phyloP scores from a whole-genome alignment of 2,888 invertebrate species.

The Portevinia maculata region DNA sequence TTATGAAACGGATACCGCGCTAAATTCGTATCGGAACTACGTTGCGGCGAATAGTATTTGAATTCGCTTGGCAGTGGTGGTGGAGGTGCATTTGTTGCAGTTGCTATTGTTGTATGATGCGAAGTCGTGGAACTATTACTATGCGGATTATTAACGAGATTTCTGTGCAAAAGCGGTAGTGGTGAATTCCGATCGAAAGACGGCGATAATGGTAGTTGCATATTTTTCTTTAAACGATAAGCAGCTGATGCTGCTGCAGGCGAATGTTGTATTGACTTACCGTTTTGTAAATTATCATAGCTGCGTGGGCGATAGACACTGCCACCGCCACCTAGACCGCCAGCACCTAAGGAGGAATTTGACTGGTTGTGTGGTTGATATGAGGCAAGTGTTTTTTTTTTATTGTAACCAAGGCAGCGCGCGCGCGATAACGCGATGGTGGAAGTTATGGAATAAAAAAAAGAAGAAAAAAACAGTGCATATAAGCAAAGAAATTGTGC shows the following conservation, averaged over 20 bases:
- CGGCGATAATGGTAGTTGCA: conserved; percentile 82
- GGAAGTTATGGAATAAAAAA: conserved; percentile 75
- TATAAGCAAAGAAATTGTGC: conserved; percentile 75
- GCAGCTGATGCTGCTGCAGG: conserved; percentile 79
- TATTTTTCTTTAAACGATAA: conserved; percentile 79
- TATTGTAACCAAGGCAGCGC: conserved; percentile 56
- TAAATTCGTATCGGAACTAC: conserved; percentile 79
- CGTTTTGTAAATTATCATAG: conserved; percentile 83
- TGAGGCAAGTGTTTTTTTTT: conserved; percentile 41
- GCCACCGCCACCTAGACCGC: conserved; percentile 77
- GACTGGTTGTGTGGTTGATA: conserved; percentile 76
- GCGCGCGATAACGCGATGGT: conserved; percentile 61
- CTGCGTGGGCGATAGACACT: conserved; percentile 82
- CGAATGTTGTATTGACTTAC: conserved; percentile 82
- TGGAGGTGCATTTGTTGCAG: conserved; percentile 80
- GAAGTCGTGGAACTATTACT: conserved; percentile 69
- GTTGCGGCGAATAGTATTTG: conserved; percentile 82
- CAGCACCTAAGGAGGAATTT: conserved; percentile 81
- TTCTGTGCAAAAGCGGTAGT: conserved; percentile 81
- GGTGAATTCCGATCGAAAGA: conserved; percentile 82
- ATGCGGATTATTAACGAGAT: conserved; percentile 73
- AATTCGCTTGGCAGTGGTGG: conserved; percentile 82
- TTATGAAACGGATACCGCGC: conserved; percentile 82
- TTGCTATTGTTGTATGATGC: conserved; percentile 77
- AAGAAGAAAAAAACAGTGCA: conserved; percentile 76